These are phyloP conservation scores for Helostoma temminkii DNA, from an alignment of 2,797 vertebrate species.

Conservation along the genomic window DNA sequence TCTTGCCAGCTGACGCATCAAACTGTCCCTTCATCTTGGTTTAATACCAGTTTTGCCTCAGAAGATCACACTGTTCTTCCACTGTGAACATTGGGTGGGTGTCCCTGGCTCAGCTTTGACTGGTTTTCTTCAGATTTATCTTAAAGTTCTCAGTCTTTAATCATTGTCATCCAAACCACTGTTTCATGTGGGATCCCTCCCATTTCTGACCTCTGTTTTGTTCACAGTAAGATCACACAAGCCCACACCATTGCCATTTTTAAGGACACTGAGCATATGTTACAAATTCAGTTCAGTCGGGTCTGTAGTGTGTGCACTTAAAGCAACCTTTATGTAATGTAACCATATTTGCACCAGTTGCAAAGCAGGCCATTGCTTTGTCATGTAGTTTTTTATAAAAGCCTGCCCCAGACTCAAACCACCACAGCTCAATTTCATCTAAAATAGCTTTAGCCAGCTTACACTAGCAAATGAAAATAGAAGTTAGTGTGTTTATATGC, in stretches of 20 bases:
- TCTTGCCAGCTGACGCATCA: conserved; percentile 50
- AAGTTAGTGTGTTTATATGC: too few relatives aligned
- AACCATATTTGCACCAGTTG: too few relatives aligned
- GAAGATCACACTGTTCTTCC: conserved; percentile 1
- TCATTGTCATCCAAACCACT: neutral
- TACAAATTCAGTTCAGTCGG: neutral
- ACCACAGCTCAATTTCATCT: too few relatives aligned
- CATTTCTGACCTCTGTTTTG: neutral
- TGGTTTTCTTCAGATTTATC: neutral
- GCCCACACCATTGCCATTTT: neutral
- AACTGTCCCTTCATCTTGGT: conserved; percentile 16
- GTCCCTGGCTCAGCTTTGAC: neutral
- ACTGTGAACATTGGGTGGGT: neutral
- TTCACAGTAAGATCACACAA: too few relatives aligned
- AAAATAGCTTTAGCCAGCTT: too few relatives aligned
- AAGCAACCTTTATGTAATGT: too few relatives aligned
- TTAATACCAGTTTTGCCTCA: conserved; percentile 34
- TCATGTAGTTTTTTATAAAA: too few relatives aligned
- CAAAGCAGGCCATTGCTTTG: too few relatives aligned
- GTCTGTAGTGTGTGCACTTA: too few relatives aligned
- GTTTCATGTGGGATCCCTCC: conserved; percentile 9
- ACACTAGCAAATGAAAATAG: too few relatives aligned
- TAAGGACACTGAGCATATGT: neutral
- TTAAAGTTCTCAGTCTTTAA: neutral
- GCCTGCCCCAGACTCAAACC: too few relatives aligned